Base-by-base conservation (phyloP, 2,113 vertebrate species). In the Galbula dea region DNA sequence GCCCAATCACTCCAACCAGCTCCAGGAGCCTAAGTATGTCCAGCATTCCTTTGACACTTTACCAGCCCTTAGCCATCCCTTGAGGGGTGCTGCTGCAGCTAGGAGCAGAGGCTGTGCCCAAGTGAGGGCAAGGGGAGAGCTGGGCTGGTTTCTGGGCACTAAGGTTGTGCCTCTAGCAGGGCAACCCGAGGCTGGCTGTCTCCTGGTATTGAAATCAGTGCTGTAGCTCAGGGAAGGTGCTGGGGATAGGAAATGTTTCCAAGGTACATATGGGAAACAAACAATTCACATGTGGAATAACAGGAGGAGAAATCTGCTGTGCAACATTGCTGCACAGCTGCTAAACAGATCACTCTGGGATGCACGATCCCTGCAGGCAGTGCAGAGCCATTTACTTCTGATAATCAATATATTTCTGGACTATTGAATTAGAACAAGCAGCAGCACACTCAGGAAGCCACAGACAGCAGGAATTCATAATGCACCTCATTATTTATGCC, bases 371-470 rank as follows among this genome's bases (percentile, higher is more conserved):
- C 89, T 36, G 73, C 81, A 57, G 92, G 89, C 93, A 86, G 67
- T 24, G 4, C 90, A 55, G 80, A 86, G 62, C 63, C 72, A 48
- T 75, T 89, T 77, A 21, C 59, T 51, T 77, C 27, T 78, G 77
- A 68, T 90, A 75, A 86, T 84, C 93, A 61, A 84, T 89, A n/a
- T 59, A 32, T 79, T 84, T 89, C 81, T 68, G 65, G 69, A 16
- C 73, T 94, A 57, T 37, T 75, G 86, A 55, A 81, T 52, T 65
- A 27, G 51, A 75, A 66, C 27, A 8, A 1, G 36, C 57, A 49
- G 87, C 51, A 43, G 79, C 62, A 54, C 39, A 34, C 45, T 63
- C 20, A 7, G 89, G 86, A 83, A 83, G 83, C 29, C 41, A 11
- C 76, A 49, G 73, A 37, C 73, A 77, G 80, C 26, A 51, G 52